These are phyloP conservation scores for Ganaspis sp. DNA, from an alignment of 1,140 invertebrate species.

Conservation along the genomic window DNA sequence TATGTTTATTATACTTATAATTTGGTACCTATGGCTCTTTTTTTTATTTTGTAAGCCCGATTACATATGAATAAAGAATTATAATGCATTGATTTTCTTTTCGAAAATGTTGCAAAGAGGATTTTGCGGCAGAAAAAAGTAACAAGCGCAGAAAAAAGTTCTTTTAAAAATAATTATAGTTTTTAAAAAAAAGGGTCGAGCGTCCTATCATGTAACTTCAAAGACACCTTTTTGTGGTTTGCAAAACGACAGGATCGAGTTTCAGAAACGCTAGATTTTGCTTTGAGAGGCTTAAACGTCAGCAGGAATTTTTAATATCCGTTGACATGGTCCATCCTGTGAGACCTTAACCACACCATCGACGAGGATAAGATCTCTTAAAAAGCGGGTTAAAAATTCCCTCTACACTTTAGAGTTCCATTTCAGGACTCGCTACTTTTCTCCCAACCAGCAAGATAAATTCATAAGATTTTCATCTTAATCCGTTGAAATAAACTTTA, in stretches of 20 bases:
- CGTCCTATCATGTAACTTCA: not conserved
- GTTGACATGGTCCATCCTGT: slow-evolving; percentile 35
- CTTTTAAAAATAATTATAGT: too few species aligned
- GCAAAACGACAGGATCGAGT: not conserved
- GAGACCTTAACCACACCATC: not conserved
- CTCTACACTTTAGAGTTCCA: not conserved
- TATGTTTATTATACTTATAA: too few species aligned
- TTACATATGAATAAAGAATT: too few species aligned
- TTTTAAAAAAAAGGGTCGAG: not conserved
- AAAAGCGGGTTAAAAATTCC: slow-evolving; percentile 1
- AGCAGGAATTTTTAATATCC: slow-evolving; percentile 61
- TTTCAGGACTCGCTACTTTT: not conserved
- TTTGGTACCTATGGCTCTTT: too few species aligned
- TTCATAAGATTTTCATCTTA: slow-evolving; percentile 10
- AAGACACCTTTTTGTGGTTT: slow-evolving; percentile 30
- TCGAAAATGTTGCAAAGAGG: too few species aligned
- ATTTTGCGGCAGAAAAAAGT: too few species aligned
- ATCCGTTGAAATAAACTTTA: slow-evolving; percentile 5
- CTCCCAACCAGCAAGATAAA: not conserved
- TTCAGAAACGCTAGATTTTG: slow-evolving; percentile 23
- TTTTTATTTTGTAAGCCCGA: too few species aligned
- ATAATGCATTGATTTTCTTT: too few species aligned
- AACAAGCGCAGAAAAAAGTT: too few species aligned
- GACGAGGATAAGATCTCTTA: not conserved
- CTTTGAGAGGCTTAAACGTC: slow-evolving; percentile 49